Evolutionary conservation across 2,888 invertebrate genomes (phyloP).

Genomic region (Diaperis boleti): DNA sequence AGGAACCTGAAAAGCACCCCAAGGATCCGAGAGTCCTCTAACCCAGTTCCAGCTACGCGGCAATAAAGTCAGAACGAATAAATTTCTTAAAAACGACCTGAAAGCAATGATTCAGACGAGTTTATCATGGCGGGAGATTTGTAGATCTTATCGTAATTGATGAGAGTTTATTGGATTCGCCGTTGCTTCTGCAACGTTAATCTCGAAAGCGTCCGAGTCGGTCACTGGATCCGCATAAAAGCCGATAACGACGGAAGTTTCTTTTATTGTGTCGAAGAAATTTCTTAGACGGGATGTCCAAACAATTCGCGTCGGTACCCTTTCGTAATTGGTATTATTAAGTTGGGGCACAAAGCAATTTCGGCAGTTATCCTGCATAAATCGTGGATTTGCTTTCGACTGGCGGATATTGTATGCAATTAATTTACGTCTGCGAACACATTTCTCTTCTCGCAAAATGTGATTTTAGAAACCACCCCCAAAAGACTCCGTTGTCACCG

Average conservation of each 20-base stretch:
- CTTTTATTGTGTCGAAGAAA: constrained; percentile 1
- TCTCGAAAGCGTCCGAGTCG: not conserved
- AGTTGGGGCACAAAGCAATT: constrained; percentile 16
- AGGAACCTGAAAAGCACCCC: too few relatives aligned
- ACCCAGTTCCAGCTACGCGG: too few relatives aligned
- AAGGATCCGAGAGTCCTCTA: too few relatives aligned
- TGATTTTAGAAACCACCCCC: too few relatives aligned
- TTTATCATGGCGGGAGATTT: constrained; percentile 2
- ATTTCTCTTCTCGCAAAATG: too few relatives aligned
- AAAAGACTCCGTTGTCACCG: too few relatives aligned
- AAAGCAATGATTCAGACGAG: not conserved
- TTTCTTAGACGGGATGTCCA: constrained; percentile 13
- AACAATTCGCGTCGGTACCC: constrained; percentile 8
- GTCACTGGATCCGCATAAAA: constrained; percentile 14
- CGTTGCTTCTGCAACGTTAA: constrained; percentile 20
- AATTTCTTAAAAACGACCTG: not conserved
- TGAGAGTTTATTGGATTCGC: constrained; percentile 22
- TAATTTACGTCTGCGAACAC: too few relatives aligned
- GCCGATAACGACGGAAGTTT: not conserved
- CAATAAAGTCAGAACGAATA: too few relatives aligned
- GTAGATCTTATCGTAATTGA: constrained; percentile 10
- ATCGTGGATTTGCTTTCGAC: constrained; percentile 10
- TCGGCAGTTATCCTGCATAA: constrained; percentile 23
- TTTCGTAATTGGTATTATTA: constrained; percentile 12
- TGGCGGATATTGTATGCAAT: constrained; percentile 27